Base-by-base conservation (phyloP, 2,113 vertebrate species). In the Cricetomys ansorgei region DNA sequence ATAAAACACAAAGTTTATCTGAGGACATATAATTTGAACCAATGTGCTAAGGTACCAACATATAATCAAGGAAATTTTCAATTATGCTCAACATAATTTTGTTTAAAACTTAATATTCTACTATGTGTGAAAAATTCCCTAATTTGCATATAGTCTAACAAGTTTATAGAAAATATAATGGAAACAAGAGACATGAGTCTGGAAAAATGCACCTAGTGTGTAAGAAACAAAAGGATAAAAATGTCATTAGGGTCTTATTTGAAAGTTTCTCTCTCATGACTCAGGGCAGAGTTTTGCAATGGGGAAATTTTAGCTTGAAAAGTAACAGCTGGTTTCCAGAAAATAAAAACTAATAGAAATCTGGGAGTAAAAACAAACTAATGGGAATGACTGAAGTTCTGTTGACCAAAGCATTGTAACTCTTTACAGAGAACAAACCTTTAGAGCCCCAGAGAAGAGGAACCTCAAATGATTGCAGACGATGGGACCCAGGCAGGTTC, bases 91-190 rank as follows among this genome's bases (percentile, higher is more conserved):
- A 76, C 12, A 37, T n/a, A 45, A 62, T 77, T 96, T 67, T 77
- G 21, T 72, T 48, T 75, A 67, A 95, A 83, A 11, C 62, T 19
- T 80, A 79, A 50, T 75, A 62, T 94, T 87, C 43, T 57, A 75
- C 1, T 31, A 31, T 64, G 16, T 17, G n/a, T 3, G 64, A 75
- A 89, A 37, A 31, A 75, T 81, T 53, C 64, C 12, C 2, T 34
- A 73, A 59, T 72, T 89, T 77, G 0, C 21, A 83, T 37, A 9
- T 8, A 59, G 0, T 72, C 2, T 67, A 37, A 77, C 7, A 1
- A 94, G n/a, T n/a, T 29, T 64, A 48, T 45, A 64, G n/a, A 95
- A 92, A 94, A 53, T 55, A 77, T 19, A 88, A 59, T 88, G 4
- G 4, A 70, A 88, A 55, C 6, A 64, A 9, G 57, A 12, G 55